Evolutionary conservation across 1,140 invertebrate genomes (phyloP).

Genomic region (Triops longicaudatus): DNA sequence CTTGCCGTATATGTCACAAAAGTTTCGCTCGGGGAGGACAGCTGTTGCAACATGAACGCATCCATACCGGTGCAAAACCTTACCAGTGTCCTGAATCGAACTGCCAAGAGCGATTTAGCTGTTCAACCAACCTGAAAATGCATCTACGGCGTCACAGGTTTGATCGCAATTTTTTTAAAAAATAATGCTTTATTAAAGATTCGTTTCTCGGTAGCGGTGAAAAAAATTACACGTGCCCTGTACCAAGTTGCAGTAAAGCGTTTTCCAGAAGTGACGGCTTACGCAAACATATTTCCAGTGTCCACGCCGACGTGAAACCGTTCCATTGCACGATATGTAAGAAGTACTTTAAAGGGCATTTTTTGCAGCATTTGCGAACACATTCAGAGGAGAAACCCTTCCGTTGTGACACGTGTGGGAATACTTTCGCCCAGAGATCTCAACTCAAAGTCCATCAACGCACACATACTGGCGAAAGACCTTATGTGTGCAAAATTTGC

Average conservation of each 20-base stretch:
- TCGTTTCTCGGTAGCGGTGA: conserved; percentile 72
- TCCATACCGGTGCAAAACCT: conserved; percentile 44
- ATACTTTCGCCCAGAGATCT: conserved; percentile 84
- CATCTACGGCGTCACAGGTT: conserved; percentile 31
- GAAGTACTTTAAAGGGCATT: conserved; percentile 64
- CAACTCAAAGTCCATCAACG: conserved; percentile 89
- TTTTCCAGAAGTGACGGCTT: conserved; percentile 63
- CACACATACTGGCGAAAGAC: conserved; percentile 75
- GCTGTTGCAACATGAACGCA: conserved; percentile 34
- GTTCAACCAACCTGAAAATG: conserved; percentile 57
- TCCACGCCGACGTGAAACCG: conserved; percentile 60
- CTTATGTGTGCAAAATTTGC: conserved; percentile 44
- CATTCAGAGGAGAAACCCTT: conserved; percentile 56
- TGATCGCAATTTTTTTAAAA: not conserved
- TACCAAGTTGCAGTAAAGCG: conserved; percentile 63
- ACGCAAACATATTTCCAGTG: conserved; percentile 71
- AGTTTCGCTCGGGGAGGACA: conserved; percentile 33
- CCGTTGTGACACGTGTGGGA: conserved; percentile 54
- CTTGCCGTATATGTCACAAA: conserved; percentile 33
- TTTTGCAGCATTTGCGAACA: conserved; percentile 74
- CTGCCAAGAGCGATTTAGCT: conserved; percentile 71
- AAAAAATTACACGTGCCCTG: conserved; percentile 79
- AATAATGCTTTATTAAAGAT: conserved; percentile 49
- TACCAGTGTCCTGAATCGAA: conserved; percentile 50
- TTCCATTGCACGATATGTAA: conserved; percentile 81